Conservation (phyloP, 2,888 invertebrate genomes). For the Rugalucina vietnamica region DNA sequence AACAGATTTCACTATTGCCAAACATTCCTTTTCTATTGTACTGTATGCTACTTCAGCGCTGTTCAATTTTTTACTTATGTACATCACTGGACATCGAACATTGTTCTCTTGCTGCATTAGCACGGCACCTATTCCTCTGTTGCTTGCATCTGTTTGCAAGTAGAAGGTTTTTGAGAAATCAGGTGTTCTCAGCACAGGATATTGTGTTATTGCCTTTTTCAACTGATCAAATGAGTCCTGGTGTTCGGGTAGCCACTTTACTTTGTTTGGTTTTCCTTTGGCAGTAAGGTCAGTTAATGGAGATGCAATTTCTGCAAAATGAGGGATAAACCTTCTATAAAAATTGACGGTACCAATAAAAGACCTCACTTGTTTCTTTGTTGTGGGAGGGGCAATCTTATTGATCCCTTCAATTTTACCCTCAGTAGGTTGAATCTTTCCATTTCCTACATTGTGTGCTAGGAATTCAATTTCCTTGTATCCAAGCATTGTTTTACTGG, state of each 20-base stretch:
- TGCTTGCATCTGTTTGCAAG: not conserved
- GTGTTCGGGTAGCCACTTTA: slow-evolving; percentile 22
- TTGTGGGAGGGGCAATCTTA: slow-evolving; percentile 10
- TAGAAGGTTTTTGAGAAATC: not conserved
- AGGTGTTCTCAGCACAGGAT: not conserved
- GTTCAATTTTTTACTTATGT: not conserved
- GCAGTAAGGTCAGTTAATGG: slow-evolving; percentile 36
- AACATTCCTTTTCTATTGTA: slow-evolving; percentile 1
- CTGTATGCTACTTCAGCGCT: not conserved
- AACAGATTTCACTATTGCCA: slow-evolving; percentile 2
- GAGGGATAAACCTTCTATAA: slow-evolving; percentile 41
- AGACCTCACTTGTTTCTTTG: slow-evolving; percentile 25
- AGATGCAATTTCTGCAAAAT: slow-evolving; percentile 34
- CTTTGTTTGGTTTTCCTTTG: slow-evolving; percentile 25
- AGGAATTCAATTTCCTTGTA: slow-evolving; percentile 21
- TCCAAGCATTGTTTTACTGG: slow-evolving; percentile 26
- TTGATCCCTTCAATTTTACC: slow-evolving; percentile 24
- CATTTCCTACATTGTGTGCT: slow-evolving; percentile 25
- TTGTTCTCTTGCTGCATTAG: not conserved
- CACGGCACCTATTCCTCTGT: not conserved
- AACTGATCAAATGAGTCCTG: slow-evolving; percentile 23
- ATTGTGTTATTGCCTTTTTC: not conserved
- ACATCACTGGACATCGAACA: not conserved
- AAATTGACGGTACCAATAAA: slow-evolving; percentile 40
- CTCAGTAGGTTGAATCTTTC: not conserved